Evolutionary conservation across 37 sponge, comb jelly and placozoan genomes (phyloP), one percentile per base, ranked within the genome.

Genomic region (Amphimedon queenslandica): DNA sequence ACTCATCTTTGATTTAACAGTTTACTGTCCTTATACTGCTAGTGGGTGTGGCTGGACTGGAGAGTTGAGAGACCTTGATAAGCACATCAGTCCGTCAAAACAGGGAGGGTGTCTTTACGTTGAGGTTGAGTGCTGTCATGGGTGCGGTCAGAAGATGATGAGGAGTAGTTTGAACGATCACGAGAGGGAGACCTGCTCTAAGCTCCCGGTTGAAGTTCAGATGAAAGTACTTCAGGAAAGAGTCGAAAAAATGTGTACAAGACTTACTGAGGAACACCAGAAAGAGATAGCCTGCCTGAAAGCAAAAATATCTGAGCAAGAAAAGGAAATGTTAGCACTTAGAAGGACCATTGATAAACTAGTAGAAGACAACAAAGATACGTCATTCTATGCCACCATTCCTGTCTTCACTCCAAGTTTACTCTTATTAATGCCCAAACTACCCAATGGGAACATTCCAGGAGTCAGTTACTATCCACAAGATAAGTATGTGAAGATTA

Each of bases 31-130:
- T 47, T 13, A 47, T 47, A 47, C 8, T 18, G 28, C 5, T 60
- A 6, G 5, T n/a, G 61, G 61, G 61, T 60, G 61, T 60, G 27
- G 21, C 5, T 60, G 61, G 61, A 60, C 21, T 25, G 61, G 61
- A 25, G 27, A 60, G 21, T 25, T 60, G 21, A 11, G 61, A 25
- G 27, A 60, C 27, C 21, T 60, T 13, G 61, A 60, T 6, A 60
- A 25, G 21, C 61, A 60, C 28, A 6, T 60, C 24, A 60, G 61
- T n/a, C 27, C 61, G 8, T 13, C 27, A n/a, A 11, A 11, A n/a
- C 24, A 60, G 5, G 61, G 61, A 6, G 27, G 21, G 23, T 60
- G 61, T 60, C 27, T n/a, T 13, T n/a, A n/a, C 21, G 61, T 60
- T 5, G 61, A 60, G 28, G 61, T 60, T 6, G 28, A 11, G 21